A percentile compares a stretch with the other conserved stretches of the same genome.
Conservation (phyloP, 2,888 invertebrate genomes). For the Dorcus parallelipipedus region DNA sequence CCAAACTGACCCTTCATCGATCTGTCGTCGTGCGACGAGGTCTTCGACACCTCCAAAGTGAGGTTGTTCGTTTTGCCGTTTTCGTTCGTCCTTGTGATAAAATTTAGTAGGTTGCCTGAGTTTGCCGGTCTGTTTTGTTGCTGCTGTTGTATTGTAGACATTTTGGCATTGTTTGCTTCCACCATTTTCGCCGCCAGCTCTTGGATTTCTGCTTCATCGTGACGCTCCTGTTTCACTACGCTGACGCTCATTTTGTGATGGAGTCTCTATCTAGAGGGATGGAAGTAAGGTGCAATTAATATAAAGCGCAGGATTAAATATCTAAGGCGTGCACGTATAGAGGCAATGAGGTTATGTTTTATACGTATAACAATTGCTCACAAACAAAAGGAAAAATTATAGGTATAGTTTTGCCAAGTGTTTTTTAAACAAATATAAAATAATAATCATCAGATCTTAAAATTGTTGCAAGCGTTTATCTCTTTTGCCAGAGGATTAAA, state of each 20-base stretch:
- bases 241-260: constrained; percentile 3
- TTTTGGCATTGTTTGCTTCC: constrained; percentile 73
- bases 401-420: too few species aligned
- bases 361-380: too few species aligned
- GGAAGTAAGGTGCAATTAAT: too few species aligned
- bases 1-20: constrained; percentile 82
- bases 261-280: too few species aligned
- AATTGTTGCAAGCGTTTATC: too few species aligned
- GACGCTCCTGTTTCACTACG: constrained; percentile 67
- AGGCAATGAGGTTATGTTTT: too few species aligned
- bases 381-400: too few species aligned
- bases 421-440: too few species aligned
- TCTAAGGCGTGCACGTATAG: too few species aligned
- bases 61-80: constrained; percentile 3
- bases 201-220: constrained; percentile 83
- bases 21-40: constrained; percentile 59
- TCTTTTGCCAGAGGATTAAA: too few species aligned
- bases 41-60: constrained; percentile 24
- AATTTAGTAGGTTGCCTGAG: constrained; percentile 29
- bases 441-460: too few species aligned
- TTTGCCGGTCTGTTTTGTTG: constrained; percentile 24
- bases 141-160: constrained; percentile 40
- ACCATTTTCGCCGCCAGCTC: constrained; percentile 84
- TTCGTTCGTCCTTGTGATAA: constrained; percentile 22
- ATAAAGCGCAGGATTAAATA: too few species aligned